A percentile compares a stretch with the other conserved stretches of the same genome.
Evolutionary conservation across 2,888 invertebrate genomes (phyloP).

Genomic region (Acleris emargana): DNA sequence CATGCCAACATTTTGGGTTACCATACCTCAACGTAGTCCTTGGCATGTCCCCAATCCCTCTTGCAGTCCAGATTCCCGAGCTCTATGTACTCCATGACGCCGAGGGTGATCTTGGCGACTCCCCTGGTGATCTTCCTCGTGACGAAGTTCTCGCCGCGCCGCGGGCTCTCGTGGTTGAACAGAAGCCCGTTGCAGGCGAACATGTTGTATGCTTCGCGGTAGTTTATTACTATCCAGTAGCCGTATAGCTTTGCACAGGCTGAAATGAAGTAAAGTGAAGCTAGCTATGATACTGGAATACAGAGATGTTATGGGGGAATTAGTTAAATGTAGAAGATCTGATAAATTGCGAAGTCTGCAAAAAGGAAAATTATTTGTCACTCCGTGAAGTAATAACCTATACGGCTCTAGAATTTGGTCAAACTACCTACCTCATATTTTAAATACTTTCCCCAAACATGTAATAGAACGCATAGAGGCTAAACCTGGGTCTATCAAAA

Average conservation of each 20-base stretch:
- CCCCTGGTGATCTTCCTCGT: constrained; percentile 98
- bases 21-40: constrained; percentile 95
- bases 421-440: too few relatives aligned
- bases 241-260: constrained; percentile 98
- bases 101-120: constrained; percentile 97
- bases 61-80: constrained; percentile 97
- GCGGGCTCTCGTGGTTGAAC: constrained; percentile 98
- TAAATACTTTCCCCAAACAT: too few relatives aligned
- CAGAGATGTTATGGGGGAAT: too few relatives aligned
- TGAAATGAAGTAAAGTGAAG: constrained; percentile 70
- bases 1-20: too few relatives aligned
- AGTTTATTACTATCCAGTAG: constrained; percentile 98
- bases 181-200: constrained; percentile 98
- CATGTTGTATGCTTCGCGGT: constrained; percentile 97
- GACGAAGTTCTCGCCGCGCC: constrained; percentile 98
- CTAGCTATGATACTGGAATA: too few relatives aligned
- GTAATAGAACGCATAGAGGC: too few relatives aligned
- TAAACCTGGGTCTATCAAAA: too few relatives aligned
- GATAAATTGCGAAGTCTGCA: too few relatives aligned
- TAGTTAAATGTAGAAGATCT: too few relatives aligned
- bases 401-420: too few relatives aligned
- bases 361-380: too few relatives aligned
- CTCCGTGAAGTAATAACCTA: too few relatives aligned
- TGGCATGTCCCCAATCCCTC: constrained; percentile 99
- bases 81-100: constrained; percentile 92